These are phyloP conservation scores for Bolinopsis microptera DNA, from an alignment of 37 sponge, comb jelly and placozoan species.

Conservation along the genomic window DNA sequence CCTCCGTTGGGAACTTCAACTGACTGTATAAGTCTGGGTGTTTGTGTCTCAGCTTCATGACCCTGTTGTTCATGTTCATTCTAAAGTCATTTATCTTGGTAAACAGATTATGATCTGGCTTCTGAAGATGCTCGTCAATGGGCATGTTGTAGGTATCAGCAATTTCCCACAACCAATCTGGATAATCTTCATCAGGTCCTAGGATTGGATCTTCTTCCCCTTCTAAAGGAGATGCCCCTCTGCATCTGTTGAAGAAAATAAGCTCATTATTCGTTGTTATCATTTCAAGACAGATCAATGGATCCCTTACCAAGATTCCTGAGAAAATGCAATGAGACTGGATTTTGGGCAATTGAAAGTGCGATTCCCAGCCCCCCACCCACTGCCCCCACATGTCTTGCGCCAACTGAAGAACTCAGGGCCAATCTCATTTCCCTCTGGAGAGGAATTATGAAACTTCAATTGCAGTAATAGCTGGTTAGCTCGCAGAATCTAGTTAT, in stretches of 20 bases:
- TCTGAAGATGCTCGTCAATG: slow-evolving; percentile 35
- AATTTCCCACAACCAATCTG: slow-evolving; percentile 61
- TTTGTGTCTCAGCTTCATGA: background rate
- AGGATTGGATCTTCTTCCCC: slow-evolving; percentile 53
- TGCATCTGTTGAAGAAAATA: slow-evolving; percentile 8
- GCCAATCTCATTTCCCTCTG: too few species aligned
- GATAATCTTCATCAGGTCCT: slow-evolving; percentile 63
- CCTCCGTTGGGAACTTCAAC: slow-evolving; percentile 46
- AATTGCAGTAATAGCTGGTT: too few species aligned
- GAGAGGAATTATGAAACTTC: too few species aligned
- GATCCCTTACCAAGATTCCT: background rate
- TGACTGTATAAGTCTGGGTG: background rate
- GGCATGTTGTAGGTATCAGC: slow-evolving; percentile 35
- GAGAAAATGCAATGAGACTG: too few species aligned
- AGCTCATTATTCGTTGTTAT: background rate
- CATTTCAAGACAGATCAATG: background rate
- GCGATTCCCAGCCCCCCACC: too few species aligned
- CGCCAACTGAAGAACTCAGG: too few species aligned
- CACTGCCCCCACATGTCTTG: too few species aligned
- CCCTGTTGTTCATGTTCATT: background rate
- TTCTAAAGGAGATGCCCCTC: slow-evolving; percentile 35
- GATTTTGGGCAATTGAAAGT: too few species aligned
- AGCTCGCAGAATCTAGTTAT: too few species aligned
- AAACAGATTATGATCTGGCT: background rate
- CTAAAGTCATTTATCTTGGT: background rate